Percentiles rank a stretch among this genome's conserved stretches.
Evolutionary conservation across 2,888 invertebrate species (phyloP).

Genomic region (Rhagonycha lutea): DNA sequence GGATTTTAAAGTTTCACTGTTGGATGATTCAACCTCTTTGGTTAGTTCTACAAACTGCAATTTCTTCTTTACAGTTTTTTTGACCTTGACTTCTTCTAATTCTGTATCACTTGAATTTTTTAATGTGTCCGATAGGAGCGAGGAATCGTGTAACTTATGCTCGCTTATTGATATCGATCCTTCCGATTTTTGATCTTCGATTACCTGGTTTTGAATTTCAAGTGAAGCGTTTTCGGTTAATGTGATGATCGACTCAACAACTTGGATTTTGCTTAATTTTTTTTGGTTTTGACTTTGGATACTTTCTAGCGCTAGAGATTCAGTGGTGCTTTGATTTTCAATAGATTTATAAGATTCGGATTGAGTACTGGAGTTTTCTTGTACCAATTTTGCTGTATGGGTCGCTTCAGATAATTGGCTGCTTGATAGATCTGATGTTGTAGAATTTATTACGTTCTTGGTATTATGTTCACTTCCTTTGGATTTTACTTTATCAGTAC

Average conservation of each 20-base stretch:
- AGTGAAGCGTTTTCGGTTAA: background rate
- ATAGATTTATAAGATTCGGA: background rate
- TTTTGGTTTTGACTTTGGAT: background rate
- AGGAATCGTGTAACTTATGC: background rate
- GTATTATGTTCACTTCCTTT: background rate
- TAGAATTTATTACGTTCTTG: background rate
- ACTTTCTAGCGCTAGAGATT: background rate
- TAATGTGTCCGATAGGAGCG: background rate
- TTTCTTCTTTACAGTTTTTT: background rate
- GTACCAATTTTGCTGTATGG: background rate
- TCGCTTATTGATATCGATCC: background rate
- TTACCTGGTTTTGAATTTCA: background rate
- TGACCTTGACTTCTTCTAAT: background rate
- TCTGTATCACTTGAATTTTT: background rate
- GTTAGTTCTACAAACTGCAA: background rate
- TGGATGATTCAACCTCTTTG: background rate
- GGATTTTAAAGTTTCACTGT: background rate
- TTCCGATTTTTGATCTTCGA: background rate
- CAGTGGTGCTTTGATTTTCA: background rate
- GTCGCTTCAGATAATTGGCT: background rate
- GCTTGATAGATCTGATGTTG: background rate
- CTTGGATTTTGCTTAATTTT: background rate
- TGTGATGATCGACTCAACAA: background rate
- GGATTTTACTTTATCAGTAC: background rate
- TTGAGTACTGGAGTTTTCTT: background rate